Evolutionary conservation across 2,888 invertebrate genomes (phyloP).

Genomic region (Falcaria lacertinaria): DNA sequence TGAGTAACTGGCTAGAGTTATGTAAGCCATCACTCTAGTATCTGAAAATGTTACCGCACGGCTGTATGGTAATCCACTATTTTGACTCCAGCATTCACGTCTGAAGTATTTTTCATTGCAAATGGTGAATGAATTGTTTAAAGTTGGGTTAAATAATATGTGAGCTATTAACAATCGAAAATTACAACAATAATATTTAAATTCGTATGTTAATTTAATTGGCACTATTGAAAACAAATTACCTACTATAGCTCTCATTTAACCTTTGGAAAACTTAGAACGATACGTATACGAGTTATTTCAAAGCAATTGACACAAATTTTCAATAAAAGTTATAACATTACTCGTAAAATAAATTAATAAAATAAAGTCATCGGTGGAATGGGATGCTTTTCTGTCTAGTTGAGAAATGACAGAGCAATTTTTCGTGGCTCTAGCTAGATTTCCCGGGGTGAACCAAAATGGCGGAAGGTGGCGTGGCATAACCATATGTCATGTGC

Average conservation of each 20-base stretch:
- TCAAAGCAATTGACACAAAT: too few species aligned
- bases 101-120: neutral
- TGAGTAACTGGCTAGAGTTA: neutral
- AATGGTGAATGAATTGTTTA: neutral
- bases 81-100: neutral
- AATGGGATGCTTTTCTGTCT: neutral
- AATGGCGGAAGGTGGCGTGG: conserved; percentile 6
- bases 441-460: conserved; percentile 7
- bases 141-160: neutral
- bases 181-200: neutral
- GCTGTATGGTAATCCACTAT: neutral
- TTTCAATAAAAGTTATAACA: too few species aligned
- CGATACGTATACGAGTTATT: neutral
- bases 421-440: conserved; percentile 11
- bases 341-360: too few species aligned
- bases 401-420: conserved; percentile 12
- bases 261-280: neutral
- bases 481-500: neutral
- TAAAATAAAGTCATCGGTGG: too few species aligned
- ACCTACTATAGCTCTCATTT: neutral
- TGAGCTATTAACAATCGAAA: neutral
- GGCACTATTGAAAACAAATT: neutral
- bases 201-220: neutral
- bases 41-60: neutral
- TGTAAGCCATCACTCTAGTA: neutral